A percentile compares a stretch with the other conserved stretches of the same genome.
phyloP scores from a whole-genome alignment of 2,797 vertebrate species.

The Pogonophryne albipinna region DNA sequence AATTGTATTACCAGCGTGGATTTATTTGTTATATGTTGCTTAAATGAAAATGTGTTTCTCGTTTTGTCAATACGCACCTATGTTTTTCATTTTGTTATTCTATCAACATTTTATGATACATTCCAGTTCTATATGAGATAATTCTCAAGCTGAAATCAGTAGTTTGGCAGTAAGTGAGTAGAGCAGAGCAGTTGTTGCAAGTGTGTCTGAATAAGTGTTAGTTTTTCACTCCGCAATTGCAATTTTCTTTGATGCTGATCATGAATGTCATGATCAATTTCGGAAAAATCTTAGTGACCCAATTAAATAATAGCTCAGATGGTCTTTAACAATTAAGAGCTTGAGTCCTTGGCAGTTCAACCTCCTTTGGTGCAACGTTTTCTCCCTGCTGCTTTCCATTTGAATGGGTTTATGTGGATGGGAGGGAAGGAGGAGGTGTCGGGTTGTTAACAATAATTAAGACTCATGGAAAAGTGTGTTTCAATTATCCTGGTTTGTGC shows the following conservation, averaged over 20 bases:
- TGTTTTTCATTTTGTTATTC: slow-evolving; percentile 5
- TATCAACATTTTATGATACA: neutral
- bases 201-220: slow-evolving; percentile 25
- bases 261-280: slow-evolving; percentile 8
- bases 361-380: neutral
- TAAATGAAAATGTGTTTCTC: neutral
- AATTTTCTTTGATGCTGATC: slow-evolving; percentile 6
- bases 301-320: neutral
- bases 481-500: neutral
- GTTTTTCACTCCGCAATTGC: slow-evolving; percentile 3
- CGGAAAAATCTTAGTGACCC: neutral
- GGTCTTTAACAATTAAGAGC: neutral
- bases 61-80: neutral
- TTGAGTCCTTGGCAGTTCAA: neutral
- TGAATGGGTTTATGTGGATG: neutral
- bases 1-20: neutral
- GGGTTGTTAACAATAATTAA: slow-evolving; percentile 33
- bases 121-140: neutral
- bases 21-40: neutral
- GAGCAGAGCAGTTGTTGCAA: slow-evolving; percentile 10
- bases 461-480: slow-evolving; percentile 9
- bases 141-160: neutral
- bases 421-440: neutral
- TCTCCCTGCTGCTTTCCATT: neutral
- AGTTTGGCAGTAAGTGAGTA: slow-evolving; percentile 26